Evolutionary conservation across 1,140 invertebrate genomes (phyloP), one percentile per base, ranked within the genome.

Genomic region (Pseudobourletiella spinata): DNA sequence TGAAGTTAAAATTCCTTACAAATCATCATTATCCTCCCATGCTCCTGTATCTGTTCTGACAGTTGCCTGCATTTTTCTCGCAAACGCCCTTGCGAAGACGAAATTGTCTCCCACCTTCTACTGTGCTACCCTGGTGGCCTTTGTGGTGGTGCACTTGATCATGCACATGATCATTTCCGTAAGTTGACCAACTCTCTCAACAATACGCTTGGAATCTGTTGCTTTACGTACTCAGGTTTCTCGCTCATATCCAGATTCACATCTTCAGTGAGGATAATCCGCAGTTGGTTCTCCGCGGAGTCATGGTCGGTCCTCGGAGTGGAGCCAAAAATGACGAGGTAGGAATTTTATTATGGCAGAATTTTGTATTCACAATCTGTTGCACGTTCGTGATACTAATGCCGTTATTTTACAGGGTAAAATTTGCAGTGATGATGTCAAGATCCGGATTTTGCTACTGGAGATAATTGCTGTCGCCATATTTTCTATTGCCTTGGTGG

Each of bases 31-130:
- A 25, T 48, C 8, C 11, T 11, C 24, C 22, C 11, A 20, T n/a
- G 22, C 52, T 54, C 22, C 69, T 48, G 25, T 64, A 65, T 68
- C n/a, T n/a, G n/a, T 72, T 71, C 71, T 83, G 82, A 24, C 78
- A 94, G 91, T 96, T 78, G 84, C 91, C 6, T 87, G 90, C 56
- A 89, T 97, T 69, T 96, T 96, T 81, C 88, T 96, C 71, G 88
- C 92, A 30, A 86, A 90, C 20, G 83, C 84, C 67, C 76, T 87
- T 90, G 14, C 84, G 88, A 71, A 76, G 95, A 46, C 89, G 91
- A 1, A 79, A 84, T 52, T 91, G 89, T 28, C 0, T 2, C 1
- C 46, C 6, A 25, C 16, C 46, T 15, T 8, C 6, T 48, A 20
- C 18, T 20, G 24, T 24, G 59, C 96, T 48, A 48, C 46, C 46